phyloP scores from a whole-genome alignment of 1,140 invertebrate genomes.

The Apis mellifera region Amel_HAv3.1 CM009934.2:6800001-6800500 shows the following conservation, averaged over 20 bases:
- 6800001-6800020: constrained; percentile 29
- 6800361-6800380: not conserved
- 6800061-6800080: constrained; percentile 8
- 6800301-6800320: constrained; percentile 48
- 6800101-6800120: not conserved
- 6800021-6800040: not conserved
- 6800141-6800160: constrained; percentile 20
- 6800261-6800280: constrained; percentile 40
- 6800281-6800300: constrained; percentile 36
- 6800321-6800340: not conserved
- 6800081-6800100: not conserved
- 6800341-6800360: too few relatives aligned
- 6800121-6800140: too few relatives aligned
- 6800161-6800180: constrained; percentile 7
- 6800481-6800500: not conserved
- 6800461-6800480: not conserved
- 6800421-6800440: not conserved
- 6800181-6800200: constrained; percentile 51
- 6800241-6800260: constrained; percentile 73
- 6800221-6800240: constrained; percentile 77
- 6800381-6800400: constrained; percentile 29
- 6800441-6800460: too few relatives aligned
- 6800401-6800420: not conserved
- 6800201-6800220: constrained; percentile 46
- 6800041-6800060: not conserved